phyloP scores from a whole-genome alignment of 2,113 vertebrate genomes.

The Python bivittatus region DNA sequence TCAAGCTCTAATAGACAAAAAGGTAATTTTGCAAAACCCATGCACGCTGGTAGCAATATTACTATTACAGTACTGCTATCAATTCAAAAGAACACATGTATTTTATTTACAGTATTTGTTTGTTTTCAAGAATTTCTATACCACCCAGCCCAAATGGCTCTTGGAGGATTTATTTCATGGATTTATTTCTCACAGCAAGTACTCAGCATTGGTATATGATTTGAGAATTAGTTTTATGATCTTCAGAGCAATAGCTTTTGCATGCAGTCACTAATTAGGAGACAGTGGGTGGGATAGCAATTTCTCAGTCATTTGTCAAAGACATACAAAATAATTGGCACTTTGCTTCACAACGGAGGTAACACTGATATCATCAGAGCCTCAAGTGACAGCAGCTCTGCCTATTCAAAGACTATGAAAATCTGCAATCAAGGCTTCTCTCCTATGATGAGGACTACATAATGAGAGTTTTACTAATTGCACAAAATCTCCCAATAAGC shows the following conservation, averaged over 20 bases:
- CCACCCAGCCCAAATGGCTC: background rate
- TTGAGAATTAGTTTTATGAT: background rate
- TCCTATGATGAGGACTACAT: background rate
- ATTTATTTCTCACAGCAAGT: background rate
- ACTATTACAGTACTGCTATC: background rate
- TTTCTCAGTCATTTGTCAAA: background rate
- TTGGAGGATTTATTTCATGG: background rate
- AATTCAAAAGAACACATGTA: background rate
- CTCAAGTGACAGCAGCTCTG: background rate
- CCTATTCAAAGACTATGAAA: background rate
- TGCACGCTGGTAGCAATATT: background rate
- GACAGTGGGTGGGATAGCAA: background rate
- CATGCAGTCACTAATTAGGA: background rate
- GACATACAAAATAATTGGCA: constrained; percentile 10
- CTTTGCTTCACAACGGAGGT: background rate
- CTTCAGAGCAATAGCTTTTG: background rate
- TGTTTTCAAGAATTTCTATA: background rate
- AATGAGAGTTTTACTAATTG: constrained; percentile 7
- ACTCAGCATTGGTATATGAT: background rate
- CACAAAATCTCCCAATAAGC: background rate
- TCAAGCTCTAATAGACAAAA: background rate
- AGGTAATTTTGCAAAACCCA: background rate
- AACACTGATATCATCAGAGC: background rate
- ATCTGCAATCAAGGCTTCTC: background rate
- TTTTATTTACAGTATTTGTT: background rate